Base-by-base conservation (phyloP, 2,888 invertebrate genomes). In the Trissoscelio sp. region DNA sequence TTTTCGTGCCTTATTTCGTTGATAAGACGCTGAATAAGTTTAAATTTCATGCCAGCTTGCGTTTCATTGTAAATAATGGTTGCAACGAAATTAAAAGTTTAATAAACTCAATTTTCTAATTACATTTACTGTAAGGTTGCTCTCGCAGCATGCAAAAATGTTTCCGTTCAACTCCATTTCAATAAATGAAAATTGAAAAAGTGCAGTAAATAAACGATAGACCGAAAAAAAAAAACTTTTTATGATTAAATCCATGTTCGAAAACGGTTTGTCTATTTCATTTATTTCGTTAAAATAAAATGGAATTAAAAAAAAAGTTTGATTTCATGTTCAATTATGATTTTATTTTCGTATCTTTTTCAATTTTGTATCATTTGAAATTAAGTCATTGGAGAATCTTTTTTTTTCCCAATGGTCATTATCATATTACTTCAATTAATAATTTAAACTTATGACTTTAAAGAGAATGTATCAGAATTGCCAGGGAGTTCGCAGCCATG, bases 381-480 rank as follows among this genome's bases (percentile, higher is more conserved):
- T 46, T 57, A 9, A 57, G 14, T 46, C 31, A 24, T 34, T 22
- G n/a, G n/a, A n/a, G n/a, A n/a, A 67, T 0, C n/a, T 48, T 48
- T 48, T 46, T 46, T 58, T 39, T n/a, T n/a, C n/a, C n/a, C n/a
- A n/a, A 44, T 57, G 2, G 34, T 46, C 51, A 62, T 53, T 18
- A 22, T 24, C 55, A 14, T 42, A n/a, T n/a, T n/a, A n/a, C 5
- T 57, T 39, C 2, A 64, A 55, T 60, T 70, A 78, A 28, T 78
- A 70, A 72, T 78, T 72, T 51, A 16, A 69, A 78, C 62, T 78
- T 78, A 37, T 70, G 55, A 60, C 62, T 78, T 78, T 78, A 78
- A 78, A 70, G 77, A 70, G 62, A 78, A 70, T 69, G 70, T 70
- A 70, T 78, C 77, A 69, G 77, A 78, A 78, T 77, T 69, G 53